Base-by-base conservation (phyloP, 1,140 invertebrate species). In the Leptonema lineaticorne region DNA sequence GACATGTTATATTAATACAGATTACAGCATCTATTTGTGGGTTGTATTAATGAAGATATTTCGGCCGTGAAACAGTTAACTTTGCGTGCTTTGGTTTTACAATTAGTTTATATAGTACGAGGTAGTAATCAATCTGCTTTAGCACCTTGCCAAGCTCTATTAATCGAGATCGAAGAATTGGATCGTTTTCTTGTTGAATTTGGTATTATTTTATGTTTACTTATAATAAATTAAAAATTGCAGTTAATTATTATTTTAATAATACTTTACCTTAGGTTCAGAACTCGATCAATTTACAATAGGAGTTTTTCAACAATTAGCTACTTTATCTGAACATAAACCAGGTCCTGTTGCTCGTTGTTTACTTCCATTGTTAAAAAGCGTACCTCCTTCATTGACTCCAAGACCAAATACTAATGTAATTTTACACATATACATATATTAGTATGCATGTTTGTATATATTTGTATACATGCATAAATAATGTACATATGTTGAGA, bases 1-100 rank as follows among this genome's bases (percentile, higher is more conserved):
- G 5, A 33, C 11, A 33, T 6, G 5, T 33, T 33, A 33, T n/a
- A 33, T 33, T 33, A 33, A 33, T 6, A 33, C 30, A 89, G 87
- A 74, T 80, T 96, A 27, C 90, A 94, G 76, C 89, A 93, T 78
- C 85, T 92, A 16, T 96, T 95, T 78, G 89, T 90, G 60, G 92
- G 91, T 0, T 82, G 95, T 24, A 88, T 85, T 28, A 85, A 89
- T 50, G 84, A 84, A 5, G 92, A 95, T 75, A 83, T 88, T 41
- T 87, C 89, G 37, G 83, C 90, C 26, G 90, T 97, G 11, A 90
- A 90, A 74, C 92, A 96, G 76, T 85, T 96, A 22, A 88, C 93
- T 73, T 75, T 98, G 4, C 89, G 93, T 73, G 92, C 92, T 8
- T 80, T 94, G 20, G 93, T 93, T 0, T 80, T 96, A 5, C 91